Conservation (phyloP, 2,888 invertebrate genomes). For the Laspeyria flexula region DNA sequence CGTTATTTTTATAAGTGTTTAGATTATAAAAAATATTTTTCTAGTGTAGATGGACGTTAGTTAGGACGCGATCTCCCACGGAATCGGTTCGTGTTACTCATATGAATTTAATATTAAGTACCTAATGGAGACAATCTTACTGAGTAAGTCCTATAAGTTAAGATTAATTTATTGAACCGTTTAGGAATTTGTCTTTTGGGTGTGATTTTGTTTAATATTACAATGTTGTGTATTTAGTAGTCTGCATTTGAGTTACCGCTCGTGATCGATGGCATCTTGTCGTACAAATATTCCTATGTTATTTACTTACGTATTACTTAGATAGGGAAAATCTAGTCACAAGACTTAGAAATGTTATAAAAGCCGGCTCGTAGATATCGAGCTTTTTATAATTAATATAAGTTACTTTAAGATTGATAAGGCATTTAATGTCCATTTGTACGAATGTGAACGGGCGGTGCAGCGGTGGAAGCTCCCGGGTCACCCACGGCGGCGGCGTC, state of each 20-base stretch:
- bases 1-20: slow-evolving; percentile 83
- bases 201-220: slow-evolving; percentile 81
- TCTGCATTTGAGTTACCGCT: slow-evolving; percentile 86
- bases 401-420: slow-evolving; percentile 56
- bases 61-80: slow-evolving; percentile 81
- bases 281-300: slow-evolving; percentile 87
- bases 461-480: slow-evolving; percentile 15
- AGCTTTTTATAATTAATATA: slow-evolving; percentile 77
- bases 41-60: slow-evolving; percentile 76
- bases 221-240: slow-evolving; percentile 79
- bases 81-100: slow-evolving; percentile 77
- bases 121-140: slow-evolving; percentile 66
- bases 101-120: slow-evolving; percentile 58
- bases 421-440: slow-evolving; percentile 75
- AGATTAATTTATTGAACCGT: slow-evolving; percentile 81
- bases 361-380: slow-evolving; percentile 76
- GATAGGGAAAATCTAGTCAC: slow-evolving; percentile 85
- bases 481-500: neutral
- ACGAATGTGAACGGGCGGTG: slow-evolving; percentile 48
- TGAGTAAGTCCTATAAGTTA: slow-evolving; percentile 65
- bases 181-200: slow-evolving; percentile 69
- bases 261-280: slow-evolving; percentile 86
- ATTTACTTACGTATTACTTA: slow-evolving; percentile 83
- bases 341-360: slow-evolving; percentile 83
- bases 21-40: slow-evolving; percentile 80